Base-by-base conservation (phyloP, 2,113 vertebrate genomes). In the Thymallus thymallus region DNA sequence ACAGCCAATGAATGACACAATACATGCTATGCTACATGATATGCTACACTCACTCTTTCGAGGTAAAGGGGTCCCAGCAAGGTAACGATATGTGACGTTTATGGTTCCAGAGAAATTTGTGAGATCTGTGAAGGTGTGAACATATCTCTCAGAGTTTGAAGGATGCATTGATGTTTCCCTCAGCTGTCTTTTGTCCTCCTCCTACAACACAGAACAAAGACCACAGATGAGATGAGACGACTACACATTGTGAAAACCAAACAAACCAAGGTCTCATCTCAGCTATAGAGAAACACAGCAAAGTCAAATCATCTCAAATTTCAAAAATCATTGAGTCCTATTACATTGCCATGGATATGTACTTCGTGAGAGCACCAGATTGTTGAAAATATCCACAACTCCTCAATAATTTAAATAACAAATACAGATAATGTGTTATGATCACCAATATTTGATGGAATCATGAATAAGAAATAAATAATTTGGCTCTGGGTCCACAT, bases 81-180 rank as follows among this genome's bases (percentile, higher is more conserved):
- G 93, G 84, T 95, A 97, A 63, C 95, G 96, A 84, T 97, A 99
- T 32, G 97, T 97, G 78, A 98, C 95, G 71, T 99, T 99, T 80
- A 98, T 96, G 73, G 93, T 92, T 88, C 96, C 96, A 79, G 97
- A 98, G 91, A 96, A 96, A 88, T 98, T 98, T 64, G 95, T 96
- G 73, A 97, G 90, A 80, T 98, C 95, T 92, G 94, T 95, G 85
- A 97, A 95, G 30, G 92, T 95, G 83, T 95, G 96, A 80, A 93
- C 93, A 74, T 95, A 96, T 85, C 94, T 91, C 70, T 97, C 97
- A 55, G 97, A 92, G 88, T 92, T 95, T 55, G 94, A 89, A 32
- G 95, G 94, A 81, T 96, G 96, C 3, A 93, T 94, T 65, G 95
- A 90, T 26, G 94, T 90, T 87, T 98, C 96, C 84, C 95, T 94